Evolutionary conservation across 2,888 invertebrate genomes (phyloP).

Genomic region (Keiferia lycopersicella): DNA sequence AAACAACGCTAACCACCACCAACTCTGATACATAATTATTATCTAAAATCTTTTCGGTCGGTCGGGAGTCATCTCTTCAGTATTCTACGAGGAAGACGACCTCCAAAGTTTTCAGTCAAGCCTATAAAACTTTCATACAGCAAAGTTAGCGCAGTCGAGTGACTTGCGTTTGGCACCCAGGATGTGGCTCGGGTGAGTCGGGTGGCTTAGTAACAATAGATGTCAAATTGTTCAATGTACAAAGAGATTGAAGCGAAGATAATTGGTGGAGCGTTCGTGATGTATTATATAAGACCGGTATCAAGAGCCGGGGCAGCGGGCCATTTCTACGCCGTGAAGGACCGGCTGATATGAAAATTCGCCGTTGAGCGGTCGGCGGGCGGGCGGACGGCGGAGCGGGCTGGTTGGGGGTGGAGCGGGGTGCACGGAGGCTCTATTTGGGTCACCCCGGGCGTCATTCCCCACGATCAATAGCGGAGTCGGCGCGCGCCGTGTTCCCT

Average conservation of each 20-base stretch:
- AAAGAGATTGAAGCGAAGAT: slow-evolving; percentile 53
- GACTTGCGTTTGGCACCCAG: slow-evolving; percentile 2
- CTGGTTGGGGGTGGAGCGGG: slow-evolving; percentile 50
- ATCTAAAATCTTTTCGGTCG: slow-evolving; percentile 27
- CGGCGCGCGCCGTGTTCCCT: slow-evolving; percentile 76
- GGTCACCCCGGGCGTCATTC: slow-evolving; percentile 81
- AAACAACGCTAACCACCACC: background rate
- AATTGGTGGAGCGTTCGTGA: slow-evolving; percentile 54
- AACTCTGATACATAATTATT: slow-evolving; percentile 4
- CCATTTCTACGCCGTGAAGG: slow-evolving; percentile 68
- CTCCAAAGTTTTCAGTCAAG: slow-evolving; percentile 37
- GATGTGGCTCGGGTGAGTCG: slow-evolving; percentile 15
- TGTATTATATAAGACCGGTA: slow-evolving; percentile 68
- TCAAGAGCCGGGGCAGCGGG: slow-evolving; percentile 57
- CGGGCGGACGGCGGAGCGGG: slow-evolving; percentile 47
- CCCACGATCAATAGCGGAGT: slow-evolving; percentile 74
- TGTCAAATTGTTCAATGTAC: slow-evolving; percentile 43
- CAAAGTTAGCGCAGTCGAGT: slow-evolving; percentile 22
- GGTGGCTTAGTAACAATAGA: slow-evolving; percentile 25
- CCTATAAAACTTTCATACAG: slow-evolving; percentile 36
- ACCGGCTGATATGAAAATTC: slow-evolving; percentile 79
- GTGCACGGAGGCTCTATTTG: slow-evolving; percentile 77
- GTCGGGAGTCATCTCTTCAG: slow-evolving; percentile 30
- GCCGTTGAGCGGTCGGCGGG: slow-evolving; percentile 66
- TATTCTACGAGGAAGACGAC: slow-evolving; percentile 33